Base-by-base conservation (phyloP, 2,888 invertebrate species). In the Lottia scabra region DNA sequence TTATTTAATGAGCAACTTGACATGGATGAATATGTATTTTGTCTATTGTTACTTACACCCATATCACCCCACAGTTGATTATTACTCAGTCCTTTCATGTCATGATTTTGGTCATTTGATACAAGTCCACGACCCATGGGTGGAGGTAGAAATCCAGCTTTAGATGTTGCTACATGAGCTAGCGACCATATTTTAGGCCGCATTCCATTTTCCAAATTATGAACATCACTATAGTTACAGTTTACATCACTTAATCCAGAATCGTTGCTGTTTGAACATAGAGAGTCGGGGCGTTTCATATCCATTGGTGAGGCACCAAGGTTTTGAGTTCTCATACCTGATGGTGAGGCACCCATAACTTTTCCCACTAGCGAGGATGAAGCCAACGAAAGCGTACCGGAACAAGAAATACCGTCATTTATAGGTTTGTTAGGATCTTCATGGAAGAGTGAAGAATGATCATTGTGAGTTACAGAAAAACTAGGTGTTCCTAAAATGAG, bases 121-220 rank as follows among this genome's bases (percentile, higher is more conserved):
- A 23, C 19, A 19, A 56, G 19, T 19, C 19, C 56, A 23, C 56
- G 56, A 56, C 19, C 56, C 56, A 56, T 56, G 38, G 38, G 38
- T 56, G 56, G 56, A 56, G 56, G 56, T 23, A 56, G 19, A 56
- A 56, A 64, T 76, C 82, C 67, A 77, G 73, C 62, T 78, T 83
- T 68, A 26, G 87, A 87, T 2, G 88, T 87, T n/a, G 87, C 88
- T 19, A 86, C 85, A 75, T 87, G 85, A 16, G 87, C 88, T 43
- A 88, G 76, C 12, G 87, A 87, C 88, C 88, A 88, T 70, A 88
- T 88, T 65, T 85, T 79, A 13, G 87, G 87, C 69, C 84, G 71
- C 63, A 84, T 65, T 16, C 77, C 79, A n/a, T 72, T 77, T 19
- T 66, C 65, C 12, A 38, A 65, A 23, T 30, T 43, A 19, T 15